Conservation (phyloP, 1,140 invertebrate species). For the Dendrolimus kikuchii region DNA sequence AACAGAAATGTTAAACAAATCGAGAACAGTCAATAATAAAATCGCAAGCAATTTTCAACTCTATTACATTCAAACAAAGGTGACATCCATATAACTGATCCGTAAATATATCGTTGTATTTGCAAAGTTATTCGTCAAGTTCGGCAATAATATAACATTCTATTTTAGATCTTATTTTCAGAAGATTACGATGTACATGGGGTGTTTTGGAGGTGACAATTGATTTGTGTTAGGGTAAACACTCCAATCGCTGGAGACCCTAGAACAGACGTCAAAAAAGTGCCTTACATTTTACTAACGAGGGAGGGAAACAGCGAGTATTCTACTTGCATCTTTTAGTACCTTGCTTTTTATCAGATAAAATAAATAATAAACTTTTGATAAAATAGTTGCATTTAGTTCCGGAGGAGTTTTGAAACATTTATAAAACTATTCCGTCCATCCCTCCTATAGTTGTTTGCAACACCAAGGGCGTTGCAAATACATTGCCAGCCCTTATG, state of each 20-base stretch:
- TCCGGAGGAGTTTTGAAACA: too few species aligned
- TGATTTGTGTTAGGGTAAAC: slow-evolving; percentile 22
- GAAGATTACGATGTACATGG: slow-evolving; percentile 21
- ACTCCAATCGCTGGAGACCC: slow-evolving; percentile 44
- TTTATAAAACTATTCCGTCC: too few species aligned
- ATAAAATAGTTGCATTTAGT: too few species aligned
- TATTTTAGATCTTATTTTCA: slow-evolving; percentile 34
- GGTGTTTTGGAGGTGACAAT: slow-evolving; percentile 22
- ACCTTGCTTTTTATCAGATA: too few species aligned
- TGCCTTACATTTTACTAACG: slow-evolving; percentile 55
- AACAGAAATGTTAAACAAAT: slow-evolving; percentile 33
- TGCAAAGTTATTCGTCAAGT: slow-evolving; percentile 10
- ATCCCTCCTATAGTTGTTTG: too few species aligned
- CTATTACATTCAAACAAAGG: slow-evolving; percentile 16
- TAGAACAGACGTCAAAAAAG: slow-evolving; percentile 61
- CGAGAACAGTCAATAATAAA: slow-evolving; percentile 6
- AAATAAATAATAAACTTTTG: too few species aligned
- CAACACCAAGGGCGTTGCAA: too few species aligned
- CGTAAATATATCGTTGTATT: slow-evolving; percentile 15
- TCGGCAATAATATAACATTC: slow-evolving; percentile 10
- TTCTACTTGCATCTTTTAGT: slow-evolving; percentile 28
- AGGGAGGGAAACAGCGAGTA: slow-evolving; percentile 45
- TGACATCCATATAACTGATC: slow-evolving; percentile 11
- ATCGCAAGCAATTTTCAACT: slow-evolving; percentile 24
- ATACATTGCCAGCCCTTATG: too few species aligned